A percentile compares a stretch with the other conserved stretches of the same genome.
phyloP scores from a whole-genome alignment of 2,888 invertebrate genomes.

The Cheiracanthium punctorium region DNA sequence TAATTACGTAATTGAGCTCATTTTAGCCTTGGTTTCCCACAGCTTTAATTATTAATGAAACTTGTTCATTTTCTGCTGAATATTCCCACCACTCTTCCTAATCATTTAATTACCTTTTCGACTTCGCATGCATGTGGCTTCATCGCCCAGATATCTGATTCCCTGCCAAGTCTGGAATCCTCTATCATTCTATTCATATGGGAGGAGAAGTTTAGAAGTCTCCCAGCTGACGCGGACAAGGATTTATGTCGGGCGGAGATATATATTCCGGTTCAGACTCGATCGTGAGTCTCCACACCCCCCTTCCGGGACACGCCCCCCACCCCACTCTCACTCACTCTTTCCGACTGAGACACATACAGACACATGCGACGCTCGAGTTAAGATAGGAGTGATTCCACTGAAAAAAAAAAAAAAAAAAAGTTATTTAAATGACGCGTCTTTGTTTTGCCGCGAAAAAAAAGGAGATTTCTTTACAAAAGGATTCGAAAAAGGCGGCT shows the following conservation, averaged over 20 bases:
- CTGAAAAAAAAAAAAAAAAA: conserved; percentile 1
- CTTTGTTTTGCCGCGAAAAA: neutral
- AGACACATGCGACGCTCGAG: neutral
- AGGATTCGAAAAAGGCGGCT: conserved; percentile 4
- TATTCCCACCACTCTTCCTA: too few species aligned
- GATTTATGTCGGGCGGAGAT: conserved; percentile 67
- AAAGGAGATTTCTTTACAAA: neutral
- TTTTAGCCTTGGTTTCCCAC: too few species aligned
- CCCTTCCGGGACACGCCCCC: conserved; percentile 22
- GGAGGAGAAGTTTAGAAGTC: conserved; percentile 57
- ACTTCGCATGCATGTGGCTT: neutral
- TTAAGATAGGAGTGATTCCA: neutral
- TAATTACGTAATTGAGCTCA: too few species aligned
- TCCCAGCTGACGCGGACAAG: conserved; percentile 63
- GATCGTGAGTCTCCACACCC: conserved; percentile 65
- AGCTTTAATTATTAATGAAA: too few species aligned
- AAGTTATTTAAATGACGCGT: conserved; percentile 8
- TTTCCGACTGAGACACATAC: neutral
- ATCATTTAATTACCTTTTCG: neutral
- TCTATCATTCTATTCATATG: neutral
- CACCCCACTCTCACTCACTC: conserved; percentile 15
- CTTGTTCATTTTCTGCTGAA: too few species aligned
- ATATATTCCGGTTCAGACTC: conserved; percentile 69
- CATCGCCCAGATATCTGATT: conserved; percentile 1
- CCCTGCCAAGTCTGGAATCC: conserved; percentile 48